Base-by-base conservation (phyloP, 2,888 invertebrate species). In the Drosophila subquinaria region DNA sequence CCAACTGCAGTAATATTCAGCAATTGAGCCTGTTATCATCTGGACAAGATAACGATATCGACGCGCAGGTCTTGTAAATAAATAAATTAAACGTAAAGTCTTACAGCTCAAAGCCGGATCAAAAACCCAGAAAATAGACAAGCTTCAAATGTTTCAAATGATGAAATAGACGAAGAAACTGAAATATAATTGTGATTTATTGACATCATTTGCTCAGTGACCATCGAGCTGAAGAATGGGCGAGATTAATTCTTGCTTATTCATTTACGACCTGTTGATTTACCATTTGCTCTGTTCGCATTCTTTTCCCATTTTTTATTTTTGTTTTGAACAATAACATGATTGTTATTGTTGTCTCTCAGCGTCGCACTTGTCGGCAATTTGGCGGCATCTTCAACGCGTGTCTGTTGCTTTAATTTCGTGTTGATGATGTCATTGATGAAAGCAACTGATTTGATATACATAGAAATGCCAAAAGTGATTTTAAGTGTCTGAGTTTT, bases 341-440 rank as follows among this genome's bases (percentile, higher is more conserved):
- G 27, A 10, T n/a, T n/a, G n/a, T n/a, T n/a, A n/a, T 50, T 70
- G 33, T 51, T 66, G 60, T 59, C 17, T 63, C 62, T 45, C 23
- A n/a, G 45, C 27, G 23, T 45, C 66, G 52, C 63, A 56, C 36
- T 63, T 67, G 80, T 68, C 87, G 84, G 70, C 77, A 72, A 62
- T 57, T 77, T 42, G 35, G 55, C 77, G 69, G 62, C 73, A 57
- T 81, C 74, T 83, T 69, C 9, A 45, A 33, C 69, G 60, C 59
- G 81, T 67, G 77, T 82, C 77, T 69, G 56, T 23, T 60, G 50
- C 60, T 60, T 81, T 56, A 66, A 76, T 79, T 85, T 71, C 8
- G 33, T 35, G 63, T 66, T 61, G 88, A 66, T 84, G 83, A 84
- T 88, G 88, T 84, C 83, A 84, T 85, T 59, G 73, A 66, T 69